Percentiles rank a stretch among this genome's conserved stretches.
These are phyloP conservation scores for Tribolium freemani DNA, from an alignment of 2,888 invertebrate genomes.

Conservation along the genomic window DNA sequence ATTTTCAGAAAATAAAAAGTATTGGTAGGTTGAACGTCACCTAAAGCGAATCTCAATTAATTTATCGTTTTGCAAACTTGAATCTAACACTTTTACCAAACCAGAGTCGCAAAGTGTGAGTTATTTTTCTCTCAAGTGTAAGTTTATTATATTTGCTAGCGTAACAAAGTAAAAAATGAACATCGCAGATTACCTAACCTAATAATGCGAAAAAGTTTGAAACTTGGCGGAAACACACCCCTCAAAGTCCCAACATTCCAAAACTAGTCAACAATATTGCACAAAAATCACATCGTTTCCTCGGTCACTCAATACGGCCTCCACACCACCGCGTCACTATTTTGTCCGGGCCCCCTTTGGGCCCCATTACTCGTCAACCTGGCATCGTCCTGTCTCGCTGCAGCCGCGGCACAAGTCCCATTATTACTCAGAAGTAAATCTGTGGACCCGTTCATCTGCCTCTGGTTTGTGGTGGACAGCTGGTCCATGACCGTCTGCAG, in stretches of 20 bases:
- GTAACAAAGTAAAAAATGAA: background rate
- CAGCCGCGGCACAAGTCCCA: slow-evolving; percentile 74
- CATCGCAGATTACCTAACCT: background rate
- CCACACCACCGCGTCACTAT: slow-evolving; percentile 80
- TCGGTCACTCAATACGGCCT: slow-evolving; percentile 76
- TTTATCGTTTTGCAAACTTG: no score
- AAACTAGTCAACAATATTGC: slow-evolving; percentile 43
- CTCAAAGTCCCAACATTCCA: slow-evolving; percentile 4
- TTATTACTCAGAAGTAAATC: slow-evolving; percentile 72
- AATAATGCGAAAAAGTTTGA: background rate
- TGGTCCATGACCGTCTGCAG: slow-evolving; percentile 84
- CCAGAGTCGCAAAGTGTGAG: no score
- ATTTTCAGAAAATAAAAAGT: no score
- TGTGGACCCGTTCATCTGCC: slow-evolving; percentile 68
- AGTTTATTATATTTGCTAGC: background rate
- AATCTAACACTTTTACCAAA: no score
- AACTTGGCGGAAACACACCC: background rate
- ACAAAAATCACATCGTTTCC: slow-evolving; percentile 40
- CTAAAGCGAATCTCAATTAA: no score
- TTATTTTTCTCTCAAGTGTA: no score
- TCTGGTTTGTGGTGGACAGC: slow-evolving; percentile 70
- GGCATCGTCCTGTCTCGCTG: slow-evolving; percentile 72
- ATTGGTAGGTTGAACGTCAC: no score
- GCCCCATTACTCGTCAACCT: slow-evolving; percentile 67
- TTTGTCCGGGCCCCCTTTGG: slow-evolving; percentile 75